Conservation (phyloP, 2,113 vertebrate species). For the Pholis gunnellus region DNA sequence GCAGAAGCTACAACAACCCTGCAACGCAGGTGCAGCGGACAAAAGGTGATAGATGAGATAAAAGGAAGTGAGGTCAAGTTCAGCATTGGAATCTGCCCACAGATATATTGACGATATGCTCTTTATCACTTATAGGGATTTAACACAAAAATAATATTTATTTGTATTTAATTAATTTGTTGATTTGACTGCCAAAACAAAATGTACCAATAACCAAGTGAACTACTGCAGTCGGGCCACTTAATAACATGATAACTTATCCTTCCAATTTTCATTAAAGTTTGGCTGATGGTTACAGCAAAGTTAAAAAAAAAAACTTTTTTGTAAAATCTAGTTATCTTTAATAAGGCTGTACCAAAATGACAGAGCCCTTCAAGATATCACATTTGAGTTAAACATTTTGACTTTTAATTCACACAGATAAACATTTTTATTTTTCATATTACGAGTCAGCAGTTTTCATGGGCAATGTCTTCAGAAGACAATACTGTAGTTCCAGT, state of each 20-base stretch:
- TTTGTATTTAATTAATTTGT: not conserved
- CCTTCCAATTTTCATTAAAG: slow-evolving; percentile 4
- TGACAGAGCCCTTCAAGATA: not conserved
- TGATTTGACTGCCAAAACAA: not conserved
- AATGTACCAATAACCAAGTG: not conserved
- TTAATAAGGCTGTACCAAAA: slow-evolving; percentile 11
- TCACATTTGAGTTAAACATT: not conserved
- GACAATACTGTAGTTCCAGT: not conserved
- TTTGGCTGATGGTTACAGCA: not conserved
- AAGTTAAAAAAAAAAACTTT: not conserved
- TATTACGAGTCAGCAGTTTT: not conserved
- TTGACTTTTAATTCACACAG: not conserved
- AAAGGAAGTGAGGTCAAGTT: not conserved
- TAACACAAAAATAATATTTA: not conserved
- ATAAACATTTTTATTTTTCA: not conserved
- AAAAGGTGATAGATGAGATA: slow-evolving; percentile 14
- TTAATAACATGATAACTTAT: not conserved
- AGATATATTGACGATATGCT: not conserved
- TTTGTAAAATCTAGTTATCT: slow-evolving; percentile 6
- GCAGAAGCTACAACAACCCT: slow-evolving; percentile 23
- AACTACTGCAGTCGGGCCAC: not conserved
- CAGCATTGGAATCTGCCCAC: not conserved
- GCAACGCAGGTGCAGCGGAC: slow-evolving; percentile 4
- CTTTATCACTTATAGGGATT: not conserved
- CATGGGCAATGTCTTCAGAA: not conserved